These are phyloP conservation scores for Accipiter cooperii DNA, from an alignment of 2,113 vertebrate species.

Conservation along the genomic window DNA sequence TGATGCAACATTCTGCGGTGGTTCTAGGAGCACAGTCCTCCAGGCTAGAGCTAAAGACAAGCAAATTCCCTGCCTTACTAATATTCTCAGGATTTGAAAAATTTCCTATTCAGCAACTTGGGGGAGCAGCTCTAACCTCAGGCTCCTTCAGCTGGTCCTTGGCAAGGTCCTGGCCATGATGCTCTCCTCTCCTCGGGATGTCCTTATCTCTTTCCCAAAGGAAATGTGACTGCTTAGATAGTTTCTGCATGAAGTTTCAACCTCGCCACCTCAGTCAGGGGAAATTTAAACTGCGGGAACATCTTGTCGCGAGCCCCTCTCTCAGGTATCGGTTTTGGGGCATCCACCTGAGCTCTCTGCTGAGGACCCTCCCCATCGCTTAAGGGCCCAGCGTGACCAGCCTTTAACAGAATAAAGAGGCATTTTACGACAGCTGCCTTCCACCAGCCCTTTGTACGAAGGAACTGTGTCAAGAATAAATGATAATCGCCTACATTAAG, in stretches of 20 bases:
- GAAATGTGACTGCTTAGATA: background rate
- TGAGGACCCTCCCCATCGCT: background rate
- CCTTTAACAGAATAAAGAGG: background rate
- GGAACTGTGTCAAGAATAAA: background rate
- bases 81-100: background rate
- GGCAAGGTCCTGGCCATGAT: background rate
- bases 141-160: background rate
- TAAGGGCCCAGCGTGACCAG: background rate
- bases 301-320: background rate
- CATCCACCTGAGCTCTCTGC: background rate
- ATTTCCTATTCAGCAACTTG: conserved; percentile 1
- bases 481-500: background rate
- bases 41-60: background rate
- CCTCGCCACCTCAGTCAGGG: background rate
- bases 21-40: background rate
- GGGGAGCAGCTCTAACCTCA: background rate
- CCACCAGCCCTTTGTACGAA: background rate
- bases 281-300: background rate
- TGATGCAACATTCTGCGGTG: background rate
- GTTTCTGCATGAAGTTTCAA: background rate
- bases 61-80: background rate
- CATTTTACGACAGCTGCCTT: background rate
- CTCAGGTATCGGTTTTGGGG: background rate
- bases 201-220: background rate
- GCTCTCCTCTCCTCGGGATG: background rate